Conservation (phyloP, 2,888 invertebrate genomes). For the Rugalucina vietnamica region DNA sequence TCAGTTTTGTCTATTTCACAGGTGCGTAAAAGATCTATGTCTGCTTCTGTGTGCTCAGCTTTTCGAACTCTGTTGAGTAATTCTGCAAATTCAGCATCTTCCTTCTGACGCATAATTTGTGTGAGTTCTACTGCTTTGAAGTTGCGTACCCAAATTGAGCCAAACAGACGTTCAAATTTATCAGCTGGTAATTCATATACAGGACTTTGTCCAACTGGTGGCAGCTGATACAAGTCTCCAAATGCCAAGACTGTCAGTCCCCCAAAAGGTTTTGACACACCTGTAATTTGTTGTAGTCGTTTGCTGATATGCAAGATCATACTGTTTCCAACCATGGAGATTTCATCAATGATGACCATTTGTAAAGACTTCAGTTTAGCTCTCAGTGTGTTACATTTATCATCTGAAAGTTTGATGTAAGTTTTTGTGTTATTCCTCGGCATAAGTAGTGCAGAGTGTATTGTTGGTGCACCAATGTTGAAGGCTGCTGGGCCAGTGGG, state of each 20-base stretch:
- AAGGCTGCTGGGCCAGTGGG: slow-evolving; percentile 45
- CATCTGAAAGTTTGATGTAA: slow-evolving; percentile 21
- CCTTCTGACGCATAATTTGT: slow-evolving; percentile 44
- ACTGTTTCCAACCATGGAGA: slow-evolving; percentile 38
- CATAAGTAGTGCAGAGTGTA: slow-evolving; percentile 24
- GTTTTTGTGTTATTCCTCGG: not conserved
- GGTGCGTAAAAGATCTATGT: not conserved
- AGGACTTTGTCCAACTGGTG: slow-evolving; percentile 8
- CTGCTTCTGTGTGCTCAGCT: not conserved
- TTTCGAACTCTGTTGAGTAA: not conserved
- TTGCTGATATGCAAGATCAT: slow-evolving; percentile 17
- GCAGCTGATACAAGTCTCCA: slow-evolving; percentile 38
- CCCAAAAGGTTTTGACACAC: slow-evolving; percentile 12
- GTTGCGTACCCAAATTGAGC: slow-evolving; percentile 6
- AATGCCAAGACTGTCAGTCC: slow-evolving; percentile 17
- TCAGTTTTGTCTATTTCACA: not conserved
- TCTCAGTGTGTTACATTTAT: not conserved
- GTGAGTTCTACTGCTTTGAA: slow-evolving; percentile 27
- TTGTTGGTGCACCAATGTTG: slow-evolving; percentile 32
- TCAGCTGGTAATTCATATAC: not conserved
- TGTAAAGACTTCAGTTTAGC: not conserved
- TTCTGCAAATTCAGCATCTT: slow-evolving; percentile 1
- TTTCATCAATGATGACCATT: slow-evolving; percentile 42
- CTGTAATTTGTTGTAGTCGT: slow-evolving; percentile 13
- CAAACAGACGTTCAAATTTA: not conserved